These are phyloP conservation scores for Chaunax sp. DNA, from an alignment of 2,797 vertebrate species.

Conservation along the genomic window DNA sequence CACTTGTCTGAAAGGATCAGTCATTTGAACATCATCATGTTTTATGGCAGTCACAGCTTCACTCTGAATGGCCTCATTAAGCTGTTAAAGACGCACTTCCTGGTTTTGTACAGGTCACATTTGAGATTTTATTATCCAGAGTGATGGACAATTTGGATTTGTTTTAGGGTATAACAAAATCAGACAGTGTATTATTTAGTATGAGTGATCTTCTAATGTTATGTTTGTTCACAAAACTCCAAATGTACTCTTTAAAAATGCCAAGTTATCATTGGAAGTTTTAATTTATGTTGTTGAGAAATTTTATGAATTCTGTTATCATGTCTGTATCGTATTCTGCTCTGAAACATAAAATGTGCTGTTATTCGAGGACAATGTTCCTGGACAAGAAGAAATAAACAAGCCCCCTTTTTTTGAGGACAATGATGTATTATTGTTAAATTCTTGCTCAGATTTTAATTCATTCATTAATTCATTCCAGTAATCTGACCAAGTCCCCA, in stretches of 20 bases:
- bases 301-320: too few species aligned
- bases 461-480: background rate
- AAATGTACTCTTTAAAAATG: too few species aligned
- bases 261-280: too few species aligned
- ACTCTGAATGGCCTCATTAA: background rate
- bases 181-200: too few species aligned
- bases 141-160: background rate
- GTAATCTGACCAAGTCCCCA: background rate
- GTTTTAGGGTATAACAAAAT: background rate
- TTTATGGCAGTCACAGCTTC: slow-evolving; percentile 26
- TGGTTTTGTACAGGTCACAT: background rate
- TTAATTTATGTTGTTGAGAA: too few species aligned
- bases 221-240: too few species aligned
- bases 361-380: background rate
- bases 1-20: background rate
- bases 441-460: slow-evolving; percentile 23
- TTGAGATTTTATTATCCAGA: background rate
- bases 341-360: background rate
- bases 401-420: background rate
- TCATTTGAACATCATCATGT: slow-evolving; percentile 4
- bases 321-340: background rate
- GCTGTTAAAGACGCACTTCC: background rate
- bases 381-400: background rate
- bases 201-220: too few species aligned
- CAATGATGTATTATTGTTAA: background rate